phyloP scores from a whole-genome alignment of 2,797 vertebrate genomes.

The Choloepus didactylus region DNA sequence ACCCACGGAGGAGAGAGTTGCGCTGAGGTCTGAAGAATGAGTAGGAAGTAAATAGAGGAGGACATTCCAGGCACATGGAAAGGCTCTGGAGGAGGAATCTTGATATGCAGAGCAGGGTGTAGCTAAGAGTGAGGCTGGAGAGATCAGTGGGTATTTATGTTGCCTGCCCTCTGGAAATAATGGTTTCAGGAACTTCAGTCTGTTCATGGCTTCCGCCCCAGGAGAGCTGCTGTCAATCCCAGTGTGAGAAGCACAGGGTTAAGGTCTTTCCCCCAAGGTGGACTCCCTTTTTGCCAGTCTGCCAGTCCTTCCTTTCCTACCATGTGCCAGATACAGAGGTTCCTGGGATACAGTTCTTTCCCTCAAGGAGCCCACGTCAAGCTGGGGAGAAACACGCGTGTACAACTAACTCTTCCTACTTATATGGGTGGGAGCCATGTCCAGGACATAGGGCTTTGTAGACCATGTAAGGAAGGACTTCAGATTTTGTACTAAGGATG shows the following conservation, averaged over 20 bases:
- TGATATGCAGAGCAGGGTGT: background rate
- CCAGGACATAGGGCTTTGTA: too few relatives aligned
- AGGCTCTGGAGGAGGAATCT: background rate
- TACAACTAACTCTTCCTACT: background rate
- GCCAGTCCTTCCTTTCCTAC: background rate
- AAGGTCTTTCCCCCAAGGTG: background rate
- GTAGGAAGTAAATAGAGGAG: background rate
- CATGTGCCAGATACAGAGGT: background rate
- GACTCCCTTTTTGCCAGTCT: background rate
- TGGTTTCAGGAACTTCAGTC: too few relatives aligned
- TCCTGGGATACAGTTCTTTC: background rate
- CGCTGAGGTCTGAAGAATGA: background rate
- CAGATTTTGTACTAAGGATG: background rate
- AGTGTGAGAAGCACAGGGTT: background rate
- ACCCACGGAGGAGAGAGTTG: background rate
- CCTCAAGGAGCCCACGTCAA: background rate
- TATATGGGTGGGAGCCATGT: background rate
- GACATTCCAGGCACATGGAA: background rate
- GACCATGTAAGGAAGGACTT: background rate
- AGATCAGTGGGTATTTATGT: background rate
- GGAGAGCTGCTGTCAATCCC: accelerated
- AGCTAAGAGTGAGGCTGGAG: background rate
- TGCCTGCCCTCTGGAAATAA: background rate
- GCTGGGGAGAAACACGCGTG: background rate
- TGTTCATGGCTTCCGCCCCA: background rate